Evolutionary conservation across 2,113 vertebrate species (phyloP).

Genomic region (Toxotes chatareus): DNA sequence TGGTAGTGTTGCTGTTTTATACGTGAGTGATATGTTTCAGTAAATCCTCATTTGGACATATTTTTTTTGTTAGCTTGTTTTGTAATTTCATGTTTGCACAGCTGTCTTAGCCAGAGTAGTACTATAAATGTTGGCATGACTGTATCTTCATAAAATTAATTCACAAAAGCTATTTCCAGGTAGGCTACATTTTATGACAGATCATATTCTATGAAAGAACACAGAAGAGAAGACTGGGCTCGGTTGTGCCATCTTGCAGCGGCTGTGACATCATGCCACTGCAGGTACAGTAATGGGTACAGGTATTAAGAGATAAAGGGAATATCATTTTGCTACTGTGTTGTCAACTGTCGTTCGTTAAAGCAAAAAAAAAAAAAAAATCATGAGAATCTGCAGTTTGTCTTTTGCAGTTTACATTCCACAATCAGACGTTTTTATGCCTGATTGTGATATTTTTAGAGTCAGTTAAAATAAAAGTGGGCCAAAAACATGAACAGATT

Average conservation of each 20-base stretch:
- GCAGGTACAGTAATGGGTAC: background rate
- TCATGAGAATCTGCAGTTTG: too few relatives aligned
- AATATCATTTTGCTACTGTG: too few relatives aligned
- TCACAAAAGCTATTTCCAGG: slow-evolving; percentile 4
- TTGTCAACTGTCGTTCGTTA: too few relatives aligned
- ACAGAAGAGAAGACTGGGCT: background rate
- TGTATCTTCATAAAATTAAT: background rate
- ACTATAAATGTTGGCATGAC: slow-evolving; percentile 2
- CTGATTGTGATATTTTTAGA: too few relatives aligned
- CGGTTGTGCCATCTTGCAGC: background rate
- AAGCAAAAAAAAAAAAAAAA: too few relatives aligned
- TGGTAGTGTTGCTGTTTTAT: slow-evolving; percentile 2
- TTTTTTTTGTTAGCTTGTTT: slow-evolving; percentile 8
- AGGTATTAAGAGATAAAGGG: background rate
- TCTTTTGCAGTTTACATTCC: too few relatives aligned
- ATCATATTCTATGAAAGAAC: background rate
- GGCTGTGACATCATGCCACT: background rate
- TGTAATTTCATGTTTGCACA: background rate
- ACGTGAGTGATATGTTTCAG: slow-evolving; percentile 10
- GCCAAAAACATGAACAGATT: too few relatives aligned
- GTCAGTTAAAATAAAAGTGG: too few relatives aligned
- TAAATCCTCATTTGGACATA: slow-evolving; percentile 14
- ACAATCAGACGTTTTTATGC: too few relatives aligned
- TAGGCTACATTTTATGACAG: slow-evolving; percentile 5
- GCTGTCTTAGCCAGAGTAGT: background rate